Evolutionary conservation across 2,113 vertebrate species (phyloP).

Genomic region (Laterallus jamaicensis): DNA sequence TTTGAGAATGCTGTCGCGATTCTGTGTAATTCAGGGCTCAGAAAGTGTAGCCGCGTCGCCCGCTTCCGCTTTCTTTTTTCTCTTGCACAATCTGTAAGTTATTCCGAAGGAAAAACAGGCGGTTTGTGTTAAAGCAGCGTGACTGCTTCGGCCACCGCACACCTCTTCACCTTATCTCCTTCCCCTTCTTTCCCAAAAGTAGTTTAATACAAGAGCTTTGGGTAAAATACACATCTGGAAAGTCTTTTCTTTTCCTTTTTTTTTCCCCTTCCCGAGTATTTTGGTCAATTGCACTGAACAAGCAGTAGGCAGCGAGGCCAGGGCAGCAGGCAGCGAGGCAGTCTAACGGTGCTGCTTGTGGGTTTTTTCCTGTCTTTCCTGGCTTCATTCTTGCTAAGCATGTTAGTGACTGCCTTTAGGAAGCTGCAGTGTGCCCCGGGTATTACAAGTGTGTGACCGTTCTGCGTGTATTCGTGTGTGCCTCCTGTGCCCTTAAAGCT

Average conservation of each 20-base stretch:
- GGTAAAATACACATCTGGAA: not conserved
- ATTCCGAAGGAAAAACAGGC: not conserved
- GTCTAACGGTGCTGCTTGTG: not conserved
- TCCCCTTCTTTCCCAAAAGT: not conserved
- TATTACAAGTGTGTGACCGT: not conserved
- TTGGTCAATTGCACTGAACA: not conserved
- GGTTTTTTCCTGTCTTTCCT: not conserved
- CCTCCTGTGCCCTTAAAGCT: not conserved
- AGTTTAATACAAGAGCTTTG: not conserved
- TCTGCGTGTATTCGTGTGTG: not conserved
- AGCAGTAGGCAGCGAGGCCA: not conserved
- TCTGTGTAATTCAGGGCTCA: not conserved
- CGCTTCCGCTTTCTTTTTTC: not conserved
- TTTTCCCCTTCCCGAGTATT: not conserved
- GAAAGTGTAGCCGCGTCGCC: not conserved
- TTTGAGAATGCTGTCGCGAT: accelerated
- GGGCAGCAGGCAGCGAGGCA: too few species aligned
- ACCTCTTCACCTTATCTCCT: not conserved
- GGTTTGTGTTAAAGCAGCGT: accelerated
- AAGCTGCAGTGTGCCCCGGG: not conserved
- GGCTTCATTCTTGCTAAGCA: not conserved
- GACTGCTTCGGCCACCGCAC: accelerated
- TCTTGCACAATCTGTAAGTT: not conserved
- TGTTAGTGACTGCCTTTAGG: not conserved
- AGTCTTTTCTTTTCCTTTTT: not conserved